A percentile compares a stretch with the other conserved stretches of the same genome.
These are phyloP conservation scores for Melanotaenia duboulayi DNA, from an alignment of 2,113 vertebrate genomes.

Conservation along the genomic window DNA sequence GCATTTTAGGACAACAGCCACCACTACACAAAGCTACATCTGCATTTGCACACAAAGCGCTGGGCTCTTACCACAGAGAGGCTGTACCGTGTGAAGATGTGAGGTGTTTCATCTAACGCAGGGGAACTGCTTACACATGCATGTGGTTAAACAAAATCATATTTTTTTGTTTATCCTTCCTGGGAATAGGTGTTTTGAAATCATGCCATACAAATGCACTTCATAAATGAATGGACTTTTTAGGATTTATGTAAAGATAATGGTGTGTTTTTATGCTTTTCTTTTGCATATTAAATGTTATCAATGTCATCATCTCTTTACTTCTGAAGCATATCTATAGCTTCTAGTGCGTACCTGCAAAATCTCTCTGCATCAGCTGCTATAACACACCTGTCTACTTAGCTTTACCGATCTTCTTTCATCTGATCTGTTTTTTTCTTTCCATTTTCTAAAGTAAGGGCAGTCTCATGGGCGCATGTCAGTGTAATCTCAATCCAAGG, in stretches of 20 bases:
- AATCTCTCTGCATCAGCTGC: slow-evolving; percentile 1
- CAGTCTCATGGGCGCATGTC: slow-evolving; percentile 47
- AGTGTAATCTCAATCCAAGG: slow-evolving; percentile 33
- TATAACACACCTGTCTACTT: not conserved
- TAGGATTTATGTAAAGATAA: not conserved
- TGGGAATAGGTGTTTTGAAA: not conserved
- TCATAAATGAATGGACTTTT: not conserved
- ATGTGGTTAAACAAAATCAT: slow-evolving; percentile 17
- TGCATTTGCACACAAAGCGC: slow-evolving; percentile 10
- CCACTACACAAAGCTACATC: slow-evolving; percentile 41
- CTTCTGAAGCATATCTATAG: not conserved
- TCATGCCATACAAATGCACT: not conserved
- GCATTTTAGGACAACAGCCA: slow-evolving; percentile 45
- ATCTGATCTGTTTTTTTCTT: slow-evolving; percentile 24
- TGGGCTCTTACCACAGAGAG: slow-evolving; percentile 37
- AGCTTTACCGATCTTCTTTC: slow-evolving; percentile 3
- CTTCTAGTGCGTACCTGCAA: not conserved
- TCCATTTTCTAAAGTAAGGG: slow-evolving; percentile 23
- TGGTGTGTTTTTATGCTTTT: not conserved
- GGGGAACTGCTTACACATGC: slow-evolving; percentile 46
- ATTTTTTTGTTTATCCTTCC: slow-evolving; percentile 4
- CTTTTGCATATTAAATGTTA: slow-evolving; percentile 11
- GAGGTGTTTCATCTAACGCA: slow-evolving; percentile 45
- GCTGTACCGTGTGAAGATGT: slow-evolving; percentile 50
- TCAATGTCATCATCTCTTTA: not conserved